Evolutionary conservation across 2,113 vertebrate genomes (phyloP).

Genomic region (Murina feae): DNA sequence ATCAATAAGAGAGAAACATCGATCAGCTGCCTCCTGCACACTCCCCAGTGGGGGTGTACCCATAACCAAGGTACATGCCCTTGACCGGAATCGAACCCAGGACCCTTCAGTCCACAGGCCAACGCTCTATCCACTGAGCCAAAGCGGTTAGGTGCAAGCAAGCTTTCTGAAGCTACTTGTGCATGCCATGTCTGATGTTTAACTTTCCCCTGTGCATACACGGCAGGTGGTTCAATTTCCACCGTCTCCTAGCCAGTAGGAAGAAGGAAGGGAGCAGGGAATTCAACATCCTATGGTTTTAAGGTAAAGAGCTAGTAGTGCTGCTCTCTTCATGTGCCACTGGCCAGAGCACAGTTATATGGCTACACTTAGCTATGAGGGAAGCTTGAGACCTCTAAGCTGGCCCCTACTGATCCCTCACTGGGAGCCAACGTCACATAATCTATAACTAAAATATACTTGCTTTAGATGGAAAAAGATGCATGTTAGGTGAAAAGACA

Average conservation of each 20-base stretch:
- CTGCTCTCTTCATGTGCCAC: no score
- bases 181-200: neutral
- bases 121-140: no score
- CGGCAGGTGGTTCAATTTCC: neutral
- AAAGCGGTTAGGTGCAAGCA: no score
- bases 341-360: neutral
- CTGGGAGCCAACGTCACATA: neutral
- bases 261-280: neutral
- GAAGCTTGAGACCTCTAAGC: neutral
- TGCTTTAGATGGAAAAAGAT: neutral
- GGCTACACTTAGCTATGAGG: neutral
- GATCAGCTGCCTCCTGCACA: no score
- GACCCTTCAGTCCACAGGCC: no score
- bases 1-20: no score
- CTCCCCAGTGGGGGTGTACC: no score
- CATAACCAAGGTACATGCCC: no score
- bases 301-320: neutral
- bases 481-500: neutral
- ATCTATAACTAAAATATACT: neutral
- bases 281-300: neutral
- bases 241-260: neutral
- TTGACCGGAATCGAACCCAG: no score
- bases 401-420: accelerated
- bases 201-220: neutral
- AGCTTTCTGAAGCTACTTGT: neutral